Evolutionary conservation across 1,140 invertebrate species (phyloP), one percentile per base, ranked within the genome.

Genomic region (Cotesia chilonis): DNA sequence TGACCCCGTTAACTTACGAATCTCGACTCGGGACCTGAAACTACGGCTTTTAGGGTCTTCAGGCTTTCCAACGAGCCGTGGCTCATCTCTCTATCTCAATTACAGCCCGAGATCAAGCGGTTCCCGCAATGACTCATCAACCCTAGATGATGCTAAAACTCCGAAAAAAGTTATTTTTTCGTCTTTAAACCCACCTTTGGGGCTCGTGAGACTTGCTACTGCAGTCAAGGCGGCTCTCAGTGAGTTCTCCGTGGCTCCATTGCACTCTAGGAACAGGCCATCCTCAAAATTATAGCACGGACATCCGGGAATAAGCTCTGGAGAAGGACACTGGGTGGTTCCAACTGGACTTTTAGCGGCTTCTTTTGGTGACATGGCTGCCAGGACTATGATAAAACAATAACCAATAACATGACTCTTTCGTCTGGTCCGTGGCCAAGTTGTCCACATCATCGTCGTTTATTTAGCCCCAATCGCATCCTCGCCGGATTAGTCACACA

Each of bases 221-320:
- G 79, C 76, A 67, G 74, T 75, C 64, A 82, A 75, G 65, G 80
- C 79, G 63, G 71, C 76, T 71, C 72, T 71, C 20, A 74, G 76
- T 69, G 75, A 73, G 69, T 75, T 73, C 14, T 92, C 89, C n/a
- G 92, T 92, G 6, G 92, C 92, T 70, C 91, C 92, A 12, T 94
- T 93, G 82, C 95, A 97, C 85, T 97, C 95, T 75, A 97, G 87
- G 86, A 94, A 95, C 64, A 96, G 89, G 41, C 94, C 95, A 87
- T 96, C 94, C 83, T 96, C 94, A 82, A 96, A 94, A 85, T 94
- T 94, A 88, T 95, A 96, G 85, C 95, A 96, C 0, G 94, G 93
- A 87, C 95, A 96, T 67, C 82, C 84, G 41, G 82, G 83, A 70
- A 86, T 86, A 57, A 79, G 78, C 71, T 86, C 85, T 17, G 83